These are phyloP conservation scores for Nymphalis io DNA, from an alignment of 1,140 invertebrate species.

Conservation along the genomic window DNA sequence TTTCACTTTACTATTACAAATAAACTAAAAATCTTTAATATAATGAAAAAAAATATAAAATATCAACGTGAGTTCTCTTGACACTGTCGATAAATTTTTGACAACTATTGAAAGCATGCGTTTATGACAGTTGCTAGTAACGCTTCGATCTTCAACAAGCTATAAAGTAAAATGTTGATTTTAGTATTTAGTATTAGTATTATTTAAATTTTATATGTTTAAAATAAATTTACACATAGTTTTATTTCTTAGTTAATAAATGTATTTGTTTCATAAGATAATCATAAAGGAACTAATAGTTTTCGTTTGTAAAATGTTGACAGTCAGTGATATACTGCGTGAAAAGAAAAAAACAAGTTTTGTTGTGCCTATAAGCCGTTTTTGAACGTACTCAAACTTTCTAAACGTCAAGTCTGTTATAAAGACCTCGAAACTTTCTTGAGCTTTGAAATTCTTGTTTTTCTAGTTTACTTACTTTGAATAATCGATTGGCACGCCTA, in stretches of 20 bases:
- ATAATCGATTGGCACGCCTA: constrained; percentile 25
- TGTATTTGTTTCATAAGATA: too few species aligned
- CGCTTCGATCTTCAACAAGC: background rate
- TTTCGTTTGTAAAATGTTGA: too few species aligned
- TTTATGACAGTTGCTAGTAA: background rate
- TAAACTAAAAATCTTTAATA: background rate
- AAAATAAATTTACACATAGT: too few species aligned
- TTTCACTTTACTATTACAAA: constrained; percentile 10
- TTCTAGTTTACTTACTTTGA: constrained; percentile 62
- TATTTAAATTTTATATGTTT: too few species aligned
- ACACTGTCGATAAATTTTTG: background rate
- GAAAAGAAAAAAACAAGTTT: constrained; percentile 47
- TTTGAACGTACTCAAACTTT: constrained; percentile 71
- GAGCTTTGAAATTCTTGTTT: constrained; percentile 65
- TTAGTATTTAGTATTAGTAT: background rate
- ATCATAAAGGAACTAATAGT: too few species aligned
- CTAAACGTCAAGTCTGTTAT: constrained; percentile 73
- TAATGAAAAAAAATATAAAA: constrained; percentile 14
- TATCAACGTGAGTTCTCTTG: constrained; percentile 20
- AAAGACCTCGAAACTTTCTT: constrained; percentile 73
- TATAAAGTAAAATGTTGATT: background rate
- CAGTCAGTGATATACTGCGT: constrained; percentile 27
- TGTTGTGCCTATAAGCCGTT: constrained; percentile 42
- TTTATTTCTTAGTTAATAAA: too few species aligned
- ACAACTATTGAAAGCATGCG: constrained; percentile 2